Evolutionary conservation across 2,113 vertebrate species (phyloP).

Genomic region (Petrocephalus microphthalmus): DNA sequence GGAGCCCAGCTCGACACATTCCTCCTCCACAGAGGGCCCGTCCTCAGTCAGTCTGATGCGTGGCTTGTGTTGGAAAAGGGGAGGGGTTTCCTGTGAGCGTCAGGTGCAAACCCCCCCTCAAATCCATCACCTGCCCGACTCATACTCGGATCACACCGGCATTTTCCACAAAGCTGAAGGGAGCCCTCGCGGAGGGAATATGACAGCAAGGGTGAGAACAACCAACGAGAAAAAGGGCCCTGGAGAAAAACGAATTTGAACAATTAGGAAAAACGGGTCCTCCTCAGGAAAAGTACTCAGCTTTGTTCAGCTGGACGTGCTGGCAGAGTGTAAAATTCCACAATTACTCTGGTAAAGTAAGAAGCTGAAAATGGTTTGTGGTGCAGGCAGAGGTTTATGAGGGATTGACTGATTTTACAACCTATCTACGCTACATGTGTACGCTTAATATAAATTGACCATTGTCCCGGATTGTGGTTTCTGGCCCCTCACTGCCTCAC

Average conservation of each 20-base stretch:
- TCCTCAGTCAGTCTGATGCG: background rate
- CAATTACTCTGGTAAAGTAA: background rate
- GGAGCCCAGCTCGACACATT: background rate
- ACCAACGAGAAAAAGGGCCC: background rate
- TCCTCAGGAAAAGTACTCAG: background rate
- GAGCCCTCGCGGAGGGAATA: background rate
- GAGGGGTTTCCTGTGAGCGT: background rate
- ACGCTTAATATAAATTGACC: conserved; percentile 36
- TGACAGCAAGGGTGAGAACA: background rate
- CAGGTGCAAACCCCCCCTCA: background rate
- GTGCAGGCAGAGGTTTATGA: background rate
- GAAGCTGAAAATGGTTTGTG: conserved; percentile 10
- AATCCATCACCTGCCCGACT: background rate
- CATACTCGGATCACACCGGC: too few relatives aligned
- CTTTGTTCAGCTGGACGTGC: background rate
- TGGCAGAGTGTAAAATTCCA: background rate
- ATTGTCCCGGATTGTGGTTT: conserved; percentile 51
- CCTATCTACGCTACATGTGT: background rate
- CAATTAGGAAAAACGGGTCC: background rate
- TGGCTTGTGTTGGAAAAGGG: background rate
- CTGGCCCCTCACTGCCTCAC: conserved; percentile 38
- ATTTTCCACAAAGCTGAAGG: background rate
- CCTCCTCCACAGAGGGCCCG: background rate
- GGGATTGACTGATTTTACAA: conserved; percentile 1
- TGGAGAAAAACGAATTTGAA: background rate